These are phyloP conservation scores for Bambusicola thoracicus DNA, from an alignment of 2,113 vertebrate species.

Conservation along the genomic window DNA sequence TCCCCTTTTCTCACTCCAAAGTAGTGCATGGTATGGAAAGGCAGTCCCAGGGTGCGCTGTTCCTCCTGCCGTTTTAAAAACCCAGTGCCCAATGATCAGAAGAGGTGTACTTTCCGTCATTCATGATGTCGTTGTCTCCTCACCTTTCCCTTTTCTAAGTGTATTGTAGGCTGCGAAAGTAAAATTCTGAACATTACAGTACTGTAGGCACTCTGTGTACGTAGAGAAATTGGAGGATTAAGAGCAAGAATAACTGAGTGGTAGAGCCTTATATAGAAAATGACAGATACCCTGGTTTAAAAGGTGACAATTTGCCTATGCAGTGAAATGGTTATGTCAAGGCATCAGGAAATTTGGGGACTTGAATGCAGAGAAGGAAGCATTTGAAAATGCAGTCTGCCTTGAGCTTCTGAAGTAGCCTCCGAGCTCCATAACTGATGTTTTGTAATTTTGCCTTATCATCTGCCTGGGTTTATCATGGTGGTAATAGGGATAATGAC, in stretches of 20 bases:
- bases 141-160: background rate
- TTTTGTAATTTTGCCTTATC: constrained; percentile 78
- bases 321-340: constrained; percentile 68
- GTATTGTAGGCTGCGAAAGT: background rate
- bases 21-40: background rate
- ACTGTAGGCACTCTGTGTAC: background rate
- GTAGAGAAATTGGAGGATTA: background rate
- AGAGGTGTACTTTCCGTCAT: background rate
- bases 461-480: constrained; percentile 78
- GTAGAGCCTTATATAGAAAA: constrained; percentile 24
- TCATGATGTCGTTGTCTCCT: background rate
- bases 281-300: constrained; percentile 71
- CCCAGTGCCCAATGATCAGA: background rate
- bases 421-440: constrained; percentile 68
- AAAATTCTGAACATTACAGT: background rate
- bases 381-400: constrained; percentile 39
- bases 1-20: background rate
- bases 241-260: background rate
- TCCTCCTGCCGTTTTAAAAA: constrained; percentile 22
- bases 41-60: constrained; percentile 11
- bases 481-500: constrained; percentile 80
- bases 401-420: constrained; percentile 50
- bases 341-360: constrained; percentile 64
- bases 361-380: constrained; percentile 44
- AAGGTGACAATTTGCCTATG: constrained; percentile 75